Evolutionary conservation across 2,888 invertebrate genomes (phyloP), one percentile per base, ranked within the genome.

Genomic region (Cybosia mesomella): DNA sequence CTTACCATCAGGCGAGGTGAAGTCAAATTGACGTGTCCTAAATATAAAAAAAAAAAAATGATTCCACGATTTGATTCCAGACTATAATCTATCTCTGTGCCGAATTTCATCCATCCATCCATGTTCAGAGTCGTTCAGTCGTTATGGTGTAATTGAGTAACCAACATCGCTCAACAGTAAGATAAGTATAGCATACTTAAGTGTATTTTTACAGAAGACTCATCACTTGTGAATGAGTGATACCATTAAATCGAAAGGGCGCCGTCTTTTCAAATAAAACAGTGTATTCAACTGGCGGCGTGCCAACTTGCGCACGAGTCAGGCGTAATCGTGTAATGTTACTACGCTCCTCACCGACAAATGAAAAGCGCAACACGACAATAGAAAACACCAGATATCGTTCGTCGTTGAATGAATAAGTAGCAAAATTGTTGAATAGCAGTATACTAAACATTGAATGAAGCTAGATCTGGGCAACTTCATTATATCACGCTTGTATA

Each of bases 201-300:
- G 22, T 22, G 22, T 59, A 59, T 36, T 59, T 39, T 59, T 15
- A 22, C 13, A 13, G 21, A 13, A 8, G 36, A 39, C 36, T 21
- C 15, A 36, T 43, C 43, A 18, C 36, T 59, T 13, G 36, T 39
- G 21, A 49, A 49, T 49, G 28, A 61, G n/a, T 61, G 28, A 49
- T 28, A 28, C 3, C 15, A 65, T 28, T 58, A 65, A 49, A 65
- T 10, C 34, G 11, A 39, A 53, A 34, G 53, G 32, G 43, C 58
- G 63, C 13, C 22, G n/a, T 28, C n/a, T 58, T 63, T 54, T 73
- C 70, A 74, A 78, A 78, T 68, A 54, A 70, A 60, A 74, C 64
- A 60, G 68, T 73, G 75, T 66, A 69, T 66, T 68, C 62, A 32
- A 55, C 73, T 80, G 80, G 80, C 80, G 76, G 21, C 64, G 67